Percentiles rank a stretch among this genome's conserved stretches.
phyloP scores from a whole-genome alignment of 2,113 vertebrate species.

The Natator depressus region DNA sequence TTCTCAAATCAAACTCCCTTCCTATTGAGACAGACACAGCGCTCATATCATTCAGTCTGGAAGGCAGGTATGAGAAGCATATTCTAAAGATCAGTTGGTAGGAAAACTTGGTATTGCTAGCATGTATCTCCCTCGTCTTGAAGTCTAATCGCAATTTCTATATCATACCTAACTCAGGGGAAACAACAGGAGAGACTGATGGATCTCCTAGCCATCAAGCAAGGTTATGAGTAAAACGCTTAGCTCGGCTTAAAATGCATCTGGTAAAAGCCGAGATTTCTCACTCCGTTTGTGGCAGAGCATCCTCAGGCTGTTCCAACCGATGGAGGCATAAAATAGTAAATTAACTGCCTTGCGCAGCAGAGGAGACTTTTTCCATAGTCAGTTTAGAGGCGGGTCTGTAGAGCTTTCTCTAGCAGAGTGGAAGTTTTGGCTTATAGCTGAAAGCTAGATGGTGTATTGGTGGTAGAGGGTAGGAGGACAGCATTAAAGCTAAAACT shows the following conservation, averaged over 20 bases:
- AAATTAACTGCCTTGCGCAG: not conserved
- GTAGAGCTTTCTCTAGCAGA: not conserved
- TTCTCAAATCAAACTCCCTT: slow-evolving; percentile 22
- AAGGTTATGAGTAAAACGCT: not conserved
- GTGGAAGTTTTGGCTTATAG: not conserved
- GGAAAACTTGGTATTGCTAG: not conserved
- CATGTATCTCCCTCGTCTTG: not conserved
- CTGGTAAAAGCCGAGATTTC: not conserved
- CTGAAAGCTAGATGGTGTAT: not conserved
- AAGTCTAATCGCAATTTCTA: not conserved
- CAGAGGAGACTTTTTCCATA: not conserved
- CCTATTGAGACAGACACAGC: too few species aligned
- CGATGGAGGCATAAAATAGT: not conserved
- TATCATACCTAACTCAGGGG: not conserved
- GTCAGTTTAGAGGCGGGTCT: not conserved
- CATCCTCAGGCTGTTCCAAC: not conserved
- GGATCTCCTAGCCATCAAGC: not conserved
- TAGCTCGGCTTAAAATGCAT: not conserved
- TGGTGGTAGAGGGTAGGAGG: not conserved
- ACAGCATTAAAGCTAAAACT: not conserved
- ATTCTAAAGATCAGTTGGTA: not conserved
- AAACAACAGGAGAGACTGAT: not conserved
- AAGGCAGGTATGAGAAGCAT: not conserved
- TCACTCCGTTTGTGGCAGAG: not conserved
- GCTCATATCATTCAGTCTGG: not conserved